phyloP scores from a whole-genome alignment of 2,113 vertebrate species.

The Actenoides lindsayi region DNA sequence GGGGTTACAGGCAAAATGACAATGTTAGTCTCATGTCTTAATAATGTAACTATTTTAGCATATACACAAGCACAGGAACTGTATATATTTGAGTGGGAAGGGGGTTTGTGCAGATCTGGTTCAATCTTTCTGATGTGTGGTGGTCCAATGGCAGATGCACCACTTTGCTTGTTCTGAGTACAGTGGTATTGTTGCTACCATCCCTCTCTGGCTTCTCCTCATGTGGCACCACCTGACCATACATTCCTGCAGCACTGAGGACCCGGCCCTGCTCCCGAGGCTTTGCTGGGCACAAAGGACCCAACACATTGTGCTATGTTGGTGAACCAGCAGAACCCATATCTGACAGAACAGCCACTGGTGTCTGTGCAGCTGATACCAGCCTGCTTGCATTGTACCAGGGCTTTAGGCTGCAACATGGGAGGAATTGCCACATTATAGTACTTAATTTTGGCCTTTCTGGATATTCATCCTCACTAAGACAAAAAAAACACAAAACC shows the following conservation, averaged over 20 bases:
- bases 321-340: not conserved
- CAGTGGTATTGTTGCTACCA: accelerated
- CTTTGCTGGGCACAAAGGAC: not conserved
- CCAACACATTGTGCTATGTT: not conserved
- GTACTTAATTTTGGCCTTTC: not conserved
- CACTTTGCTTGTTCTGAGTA: not conserved
- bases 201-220: not conserved
- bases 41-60: not conserved
- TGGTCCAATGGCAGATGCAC: not conserved
- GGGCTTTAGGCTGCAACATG: not conserved
- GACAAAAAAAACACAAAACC: not conserved
- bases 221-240: too few species aligned
- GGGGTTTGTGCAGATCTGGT: not conserved
- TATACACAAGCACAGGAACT: not conserved
- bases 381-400: not conserved
- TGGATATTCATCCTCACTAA: not conserved
- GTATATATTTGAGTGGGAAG: not conserved
- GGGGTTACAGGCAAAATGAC: not conserved
- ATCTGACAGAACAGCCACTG: not conserved
- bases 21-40: not conserved
- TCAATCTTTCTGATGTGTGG: not conserved
- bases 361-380: not conserved
- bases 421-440: not conserved
- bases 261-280: not conserved
- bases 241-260: accelerated